Percentiles rank a stretch among this genome's conserved stretches.
Evolutionary conservation across 2,113 vertebrate genomes (phyloP).

Genomic region (Nothobranchius furzeri): DNA sequence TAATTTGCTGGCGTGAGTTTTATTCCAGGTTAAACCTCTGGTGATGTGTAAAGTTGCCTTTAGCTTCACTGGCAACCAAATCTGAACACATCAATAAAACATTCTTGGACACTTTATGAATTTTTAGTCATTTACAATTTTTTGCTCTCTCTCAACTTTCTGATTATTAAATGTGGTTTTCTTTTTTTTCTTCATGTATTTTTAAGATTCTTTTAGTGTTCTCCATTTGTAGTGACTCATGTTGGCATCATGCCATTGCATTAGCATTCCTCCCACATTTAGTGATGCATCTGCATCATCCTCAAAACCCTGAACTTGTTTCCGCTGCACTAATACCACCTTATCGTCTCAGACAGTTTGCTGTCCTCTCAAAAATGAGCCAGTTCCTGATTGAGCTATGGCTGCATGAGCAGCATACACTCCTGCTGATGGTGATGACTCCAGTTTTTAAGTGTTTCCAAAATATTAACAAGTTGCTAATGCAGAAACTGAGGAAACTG

Average conservation of each 20-base stretch:
- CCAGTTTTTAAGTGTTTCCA: constrained; percentile 44
- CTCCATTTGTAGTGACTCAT: not conserved
- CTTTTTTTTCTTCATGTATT: no score
- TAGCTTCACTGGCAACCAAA: not conserved
- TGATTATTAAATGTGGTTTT: no score
- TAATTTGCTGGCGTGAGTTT: constrained; percentile 54
- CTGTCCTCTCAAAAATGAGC: constrained; percentile 37
- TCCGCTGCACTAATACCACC: constrained; percentile 9
- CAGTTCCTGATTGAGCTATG: constrained; percentile 33
- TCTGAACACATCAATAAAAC: not conserved
- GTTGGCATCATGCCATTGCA: not conserved
- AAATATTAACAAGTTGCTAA: constrained; percentile 2
- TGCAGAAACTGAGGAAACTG: not conserved
- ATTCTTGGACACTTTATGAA: no score
- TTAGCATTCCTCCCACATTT: not conserved
- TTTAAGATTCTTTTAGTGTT: not conserved
- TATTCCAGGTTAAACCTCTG: constrained; percentile 45
- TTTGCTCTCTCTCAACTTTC: no score
- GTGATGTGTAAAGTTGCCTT: constrained; percentile 5
- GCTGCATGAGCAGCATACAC: constrained; percentile 35
- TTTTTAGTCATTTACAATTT: no score
- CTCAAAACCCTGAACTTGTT: not conserved
- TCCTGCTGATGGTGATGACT: constrained; percentile 50
- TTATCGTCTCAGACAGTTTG: constrained; percentile 3
- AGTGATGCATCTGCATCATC: constrained; percentile 15